phyloP scores from a whole-genome alignment of 2,888 invertebrate species.

The Lasius platythorax region DNA sequence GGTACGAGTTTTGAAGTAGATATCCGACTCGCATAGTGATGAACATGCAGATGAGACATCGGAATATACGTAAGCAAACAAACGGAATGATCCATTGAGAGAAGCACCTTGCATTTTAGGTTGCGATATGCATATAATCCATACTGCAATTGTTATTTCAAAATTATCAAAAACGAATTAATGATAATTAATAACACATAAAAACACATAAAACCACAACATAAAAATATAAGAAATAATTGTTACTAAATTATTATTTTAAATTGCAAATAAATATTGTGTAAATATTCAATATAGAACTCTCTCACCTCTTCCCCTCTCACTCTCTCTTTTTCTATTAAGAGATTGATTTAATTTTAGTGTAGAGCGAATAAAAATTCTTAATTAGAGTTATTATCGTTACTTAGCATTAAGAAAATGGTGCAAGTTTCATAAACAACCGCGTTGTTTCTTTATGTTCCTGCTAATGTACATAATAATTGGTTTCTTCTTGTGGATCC shows the following conservation, averaged over 20 bases:
- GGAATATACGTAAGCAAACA: slow-evolving; percentile 24
- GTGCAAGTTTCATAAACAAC: slow-evolving; percentile 20
- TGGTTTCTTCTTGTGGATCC: neutral
- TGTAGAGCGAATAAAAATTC: slow-evolving; percentile 20
- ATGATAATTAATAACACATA: neutral
- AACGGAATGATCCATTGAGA: slow-evolving; percentile 26
- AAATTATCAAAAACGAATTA: neutral
- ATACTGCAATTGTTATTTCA: neutral
- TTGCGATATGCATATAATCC: neutral
- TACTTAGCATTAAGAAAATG: slow-evolving; percentile 36
- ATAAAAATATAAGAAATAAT: neutral
- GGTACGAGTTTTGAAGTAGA: slow-evolving; percentile 45
- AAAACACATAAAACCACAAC: neutral
- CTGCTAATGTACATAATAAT: slow-evolving; percentile 12
- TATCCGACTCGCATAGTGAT: slow-evolving; percentile 22
- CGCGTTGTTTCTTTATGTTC: slow-evolving; percentile 16
- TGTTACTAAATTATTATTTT: neutral
- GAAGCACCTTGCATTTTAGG: neutral
- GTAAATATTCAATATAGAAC: slow-evolving; percentile 21
- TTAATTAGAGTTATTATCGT: neutral
- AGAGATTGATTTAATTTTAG: slow-evolving; percentile 30
- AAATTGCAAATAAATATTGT: slow-evolving; percentile 8
- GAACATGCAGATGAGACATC: slow-evolving; percentile 55
- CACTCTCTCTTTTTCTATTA: neutral
- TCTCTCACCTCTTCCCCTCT: no score